A percentile compares a stretch with the other conserved stretches of the same genome.
phyloP scores from a whole-genome alignment of 1,140 invertebrate genomes.

The Trichonephila clavipes region DNA sequence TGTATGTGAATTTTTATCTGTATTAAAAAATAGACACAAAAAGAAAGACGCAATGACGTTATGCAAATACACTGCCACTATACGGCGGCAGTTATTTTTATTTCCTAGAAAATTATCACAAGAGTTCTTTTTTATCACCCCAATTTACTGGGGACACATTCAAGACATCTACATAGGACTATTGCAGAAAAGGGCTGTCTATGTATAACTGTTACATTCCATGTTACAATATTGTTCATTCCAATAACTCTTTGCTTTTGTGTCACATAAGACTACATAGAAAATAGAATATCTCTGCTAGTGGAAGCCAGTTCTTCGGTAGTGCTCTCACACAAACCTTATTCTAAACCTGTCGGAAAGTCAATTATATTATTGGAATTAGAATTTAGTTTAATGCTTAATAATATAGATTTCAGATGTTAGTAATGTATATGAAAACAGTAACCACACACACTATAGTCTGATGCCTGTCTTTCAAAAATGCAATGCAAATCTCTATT shows the following conservation, averaged over 20 bases:
- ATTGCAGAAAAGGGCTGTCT: conserved; percentile 17
- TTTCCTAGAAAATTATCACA: conserved; percentile 72
- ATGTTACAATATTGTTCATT: not conserved
- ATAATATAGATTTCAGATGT: too few species aligned
- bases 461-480: too few species aligned
- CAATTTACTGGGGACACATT: not conserved
- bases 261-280: not conserved
- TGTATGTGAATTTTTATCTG: too few species aligned
- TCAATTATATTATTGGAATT: too few species aligned
- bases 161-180: conserved; percentile 50
- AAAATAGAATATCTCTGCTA: not conserved
- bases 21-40: not conserved
- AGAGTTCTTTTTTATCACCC: conserved; percentile 1
- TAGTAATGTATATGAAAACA: too few species aligned
- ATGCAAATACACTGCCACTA: conserved; percentile 55
- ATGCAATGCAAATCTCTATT: too few species aligned
- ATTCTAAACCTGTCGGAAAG: not conserved
- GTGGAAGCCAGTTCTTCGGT: not conserved
- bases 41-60: not conserved
- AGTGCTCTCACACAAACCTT: not conserved
- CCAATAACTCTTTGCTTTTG: not conserved
- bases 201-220: not conserved
- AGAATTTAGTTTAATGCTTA: too few species aligned
- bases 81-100: conserved; percentile 24
- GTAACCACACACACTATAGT: too few species aligned